Percentiles rank a stretch among this genome's conserved stretches.
Conservation (phyloP, 2,113 vertebrate genomes). For the Rhegmatorhina hoffmannsi region DNA sequence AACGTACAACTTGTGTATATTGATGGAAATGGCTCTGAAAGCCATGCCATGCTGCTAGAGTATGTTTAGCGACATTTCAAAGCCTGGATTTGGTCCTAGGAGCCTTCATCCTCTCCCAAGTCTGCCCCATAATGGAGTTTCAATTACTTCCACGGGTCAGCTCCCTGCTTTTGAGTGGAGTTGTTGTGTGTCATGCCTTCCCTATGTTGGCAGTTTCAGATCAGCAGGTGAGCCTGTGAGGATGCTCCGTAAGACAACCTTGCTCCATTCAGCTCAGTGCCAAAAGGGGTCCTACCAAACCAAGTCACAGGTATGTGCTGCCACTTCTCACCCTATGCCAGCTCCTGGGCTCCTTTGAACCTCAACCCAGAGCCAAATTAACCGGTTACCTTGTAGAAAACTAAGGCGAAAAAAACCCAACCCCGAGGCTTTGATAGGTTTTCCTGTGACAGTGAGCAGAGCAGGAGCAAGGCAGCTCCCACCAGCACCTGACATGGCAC, state of each 20-base stretch:
- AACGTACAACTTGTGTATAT: not conserved
- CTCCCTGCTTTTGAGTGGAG: not conserved
- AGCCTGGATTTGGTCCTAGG: not conserved
- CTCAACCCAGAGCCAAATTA: not conserved
- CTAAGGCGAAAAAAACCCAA: not conserved
- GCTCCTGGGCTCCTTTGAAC: not conserved
- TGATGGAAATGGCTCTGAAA: not conserved
- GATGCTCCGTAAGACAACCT: not conserved
- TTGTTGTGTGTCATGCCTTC: not conserved
- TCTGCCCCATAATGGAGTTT: not conserved
- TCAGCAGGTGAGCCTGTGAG: rapidly evolving
- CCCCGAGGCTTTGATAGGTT: not conserved
- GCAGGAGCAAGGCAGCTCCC: not conserved
- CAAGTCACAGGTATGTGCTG: not conserved
- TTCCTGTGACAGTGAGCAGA: not conserved
- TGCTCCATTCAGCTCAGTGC: not conserved
- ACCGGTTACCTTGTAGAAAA: not conserved
- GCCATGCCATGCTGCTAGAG: not conserved
- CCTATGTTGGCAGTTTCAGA: not conserved
- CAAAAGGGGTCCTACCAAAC: not conserved
- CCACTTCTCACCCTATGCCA: rapidly evolving
- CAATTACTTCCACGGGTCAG: not conserved
- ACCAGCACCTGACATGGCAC: rapidly evolving
- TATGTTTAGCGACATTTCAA: not conserved
- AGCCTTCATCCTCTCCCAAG: not conserved